Percentiles rank a stretch among this genome's conserved stretches.
These are phyloP conservation scores for Lithophane leautieri DNA, from an alignment of 2,888 invertebrate species.

Conservation along the genomic window DNA sequence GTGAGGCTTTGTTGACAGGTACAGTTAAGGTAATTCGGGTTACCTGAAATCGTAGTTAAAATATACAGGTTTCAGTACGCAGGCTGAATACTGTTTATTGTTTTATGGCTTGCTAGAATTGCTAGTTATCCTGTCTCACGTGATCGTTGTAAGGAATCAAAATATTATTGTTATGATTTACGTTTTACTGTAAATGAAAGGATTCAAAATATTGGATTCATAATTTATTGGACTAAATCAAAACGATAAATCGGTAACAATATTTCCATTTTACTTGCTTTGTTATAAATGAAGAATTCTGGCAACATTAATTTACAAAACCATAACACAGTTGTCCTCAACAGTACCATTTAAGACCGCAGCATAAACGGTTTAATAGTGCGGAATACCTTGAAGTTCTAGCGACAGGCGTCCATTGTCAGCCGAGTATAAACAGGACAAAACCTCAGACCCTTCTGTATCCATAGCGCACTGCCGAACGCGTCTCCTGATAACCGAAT, in stretches of 20 bases:
- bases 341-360: constrained; percentile 46
- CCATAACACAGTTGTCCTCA: constrained; percentile 7
- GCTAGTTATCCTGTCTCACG: neutral
- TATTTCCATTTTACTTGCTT: neutral
- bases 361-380: constrained; percentile 48
- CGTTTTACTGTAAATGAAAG: neutral
- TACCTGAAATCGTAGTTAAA: constrained; percentile 11
- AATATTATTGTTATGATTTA: neutral
- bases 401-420: constrained; percentile 42
- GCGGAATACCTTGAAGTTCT: constrained; percentile 41
- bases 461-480: constrained; percentile 52
- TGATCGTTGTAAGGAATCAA: neutral
- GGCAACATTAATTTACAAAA: neutral
- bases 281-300: neutral
- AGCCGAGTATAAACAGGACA: constrained; percentile 38
- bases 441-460: constrained; percentile 65
- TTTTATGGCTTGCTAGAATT: neutral
- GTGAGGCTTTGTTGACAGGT: constrained; percentile 52
- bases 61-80: neutral
- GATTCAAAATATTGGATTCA: neutral
- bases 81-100: neutral
- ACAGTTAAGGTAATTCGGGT: constrained; percentile 11
- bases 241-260: neutral
- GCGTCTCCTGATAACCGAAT: constrained; percentile 31
- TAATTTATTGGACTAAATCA: neutral